These are phyloP conservation scores for Synanceia verrucosa DNA, from an alignment of 2,797 vertebrate genomes.

Conservation along the genomic window DNA sequence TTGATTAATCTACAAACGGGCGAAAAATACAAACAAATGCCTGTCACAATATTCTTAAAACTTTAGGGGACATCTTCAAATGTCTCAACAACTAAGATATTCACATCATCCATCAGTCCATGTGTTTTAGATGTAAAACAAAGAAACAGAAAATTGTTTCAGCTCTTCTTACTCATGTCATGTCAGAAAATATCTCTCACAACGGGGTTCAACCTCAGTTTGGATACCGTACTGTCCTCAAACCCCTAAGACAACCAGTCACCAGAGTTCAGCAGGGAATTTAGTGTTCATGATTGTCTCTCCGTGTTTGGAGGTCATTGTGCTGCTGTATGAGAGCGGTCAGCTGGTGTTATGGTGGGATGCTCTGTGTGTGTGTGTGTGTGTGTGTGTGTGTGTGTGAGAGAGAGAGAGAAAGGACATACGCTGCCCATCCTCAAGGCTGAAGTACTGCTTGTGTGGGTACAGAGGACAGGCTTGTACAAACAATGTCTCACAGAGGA, in stretches of 20 bases:
- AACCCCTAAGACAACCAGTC: neutral
- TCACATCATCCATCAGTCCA: neutral
- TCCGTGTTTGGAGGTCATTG: constrained; percentile 40
- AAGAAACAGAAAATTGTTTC: neutral
- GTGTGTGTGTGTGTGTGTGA: constrained; percentile 23
- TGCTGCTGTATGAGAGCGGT: constrained; percentile 50
- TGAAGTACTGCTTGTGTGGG: constrained; percentile 50
- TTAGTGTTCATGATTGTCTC: constrained; percentile 37
- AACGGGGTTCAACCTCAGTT: neutral
- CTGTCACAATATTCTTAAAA: neutral
- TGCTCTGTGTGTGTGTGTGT: constrained; percentile 26
- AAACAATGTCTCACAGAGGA: constrained; percentile 52
- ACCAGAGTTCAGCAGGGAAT: constrained; percentile 6
- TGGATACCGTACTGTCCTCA: neutral
- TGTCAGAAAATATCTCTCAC: neutral
- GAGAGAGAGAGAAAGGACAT: constrained; percentile 30
- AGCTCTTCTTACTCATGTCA: neutral
- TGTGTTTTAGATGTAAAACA: too few relatives aligned
- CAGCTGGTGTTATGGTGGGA: constrained; percentile 53
- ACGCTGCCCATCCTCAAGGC: constrained; percentile 57
- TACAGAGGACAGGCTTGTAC: constrained; percentile 61
- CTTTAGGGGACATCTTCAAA: neutral
- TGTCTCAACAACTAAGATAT: neutral
- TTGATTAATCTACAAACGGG: neutral
- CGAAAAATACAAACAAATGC: neutral